A percentile compares a stretch with the other conserved stretches of the same genome.
Conservation (phyloP, 2,888 invertebrate species). For the Creontiades dilutus region DNA sequence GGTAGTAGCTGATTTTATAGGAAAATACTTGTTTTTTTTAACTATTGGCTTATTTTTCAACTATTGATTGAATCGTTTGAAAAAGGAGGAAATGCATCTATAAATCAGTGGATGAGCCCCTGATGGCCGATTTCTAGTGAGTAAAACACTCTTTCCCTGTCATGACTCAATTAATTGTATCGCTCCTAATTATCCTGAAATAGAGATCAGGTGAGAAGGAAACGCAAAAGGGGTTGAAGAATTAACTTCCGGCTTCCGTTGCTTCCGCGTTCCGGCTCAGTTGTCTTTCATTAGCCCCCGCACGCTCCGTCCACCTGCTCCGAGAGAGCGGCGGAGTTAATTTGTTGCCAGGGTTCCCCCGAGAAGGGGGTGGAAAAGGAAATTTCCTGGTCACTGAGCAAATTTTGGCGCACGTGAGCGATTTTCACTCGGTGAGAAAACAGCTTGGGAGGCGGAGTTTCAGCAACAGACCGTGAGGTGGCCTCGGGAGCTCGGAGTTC, state of each 20-base stretch:
- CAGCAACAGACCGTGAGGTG: background rate
- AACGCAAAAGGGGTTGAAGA: slow-evolving; percentile 45
- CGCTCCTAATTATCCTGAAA: slow-evolving; percentile 19
- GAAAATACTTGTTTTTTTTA: too few species aligned
- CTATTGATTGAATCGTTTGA: too few species aligned
- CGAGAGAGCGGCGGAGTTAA: background rate
- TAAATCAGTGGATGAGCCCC: too few species aligned
- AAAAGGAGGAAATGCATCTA: too few species aligned
- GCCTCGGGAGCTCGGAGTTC: background rate
- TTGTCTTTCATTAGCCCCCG: slow-evolving; percentile 62
- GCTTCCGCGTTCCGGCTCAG: slow-evolving; percentile 63
- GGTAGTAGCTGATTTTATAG: too few species aligned
- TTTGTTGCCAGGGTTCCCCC: background rate
- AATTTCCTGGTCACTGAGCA: slow-evolving; percentile 64
- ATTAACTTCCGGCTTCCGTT: slow-evolving; percentile 62
- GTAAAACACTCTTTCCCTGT: background rate
- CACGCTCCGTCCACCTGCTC: background rate
- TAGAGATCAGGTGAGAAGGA: slow-evolving; percentile 26
- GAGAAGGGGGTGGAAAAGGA: slow-evolving; percentile 23
- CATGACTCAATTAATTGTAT: background rate
- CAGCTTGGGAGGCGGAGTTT: background rate
- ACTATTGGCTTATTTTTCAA: too few species aligned
- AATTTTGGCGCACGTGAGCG: slow-evolving; percentile 24
- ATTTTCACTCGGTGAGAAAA: slow-evolving; percentile 31
- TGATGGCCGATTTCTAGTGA: too few species aligned